phyloP scores from a whole-genome alignment of 2,888 invertebrate genomes.

The Hipparchia sbordonii region DNA sequence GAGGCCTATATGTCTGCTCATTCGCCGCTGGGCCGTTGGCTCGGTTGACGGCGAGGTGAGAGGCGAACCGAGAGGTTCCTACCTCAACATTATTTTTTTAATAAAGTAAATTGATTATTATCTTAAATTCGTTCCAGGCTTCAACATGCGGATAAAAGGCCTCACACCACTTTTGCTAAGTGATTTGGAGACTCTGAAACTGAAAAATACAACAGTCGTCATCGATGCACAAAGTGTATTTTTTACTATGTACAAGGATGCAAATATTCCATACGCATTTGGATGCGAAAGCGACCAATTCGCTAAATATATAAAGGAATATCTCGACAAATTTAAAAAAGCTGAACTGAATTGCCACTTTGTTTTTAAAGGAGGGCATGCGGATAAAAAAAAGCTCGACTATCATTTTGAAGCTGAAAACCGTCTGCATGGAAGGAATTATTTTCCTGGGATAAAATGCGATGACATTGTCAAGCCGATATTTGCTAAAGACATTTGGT shows the following conservation, averaged over 20 bases:
- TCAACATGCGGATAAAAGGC: slow-evolving; percentile 38
- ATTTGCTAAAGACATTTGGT: slow-evolving; percentile 46
- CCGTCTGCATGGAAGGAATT: slow-evolving; percentile 6
- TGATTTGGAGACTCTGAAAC: slow-evolving; percentile 7
- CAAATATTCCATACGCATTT: slow-evolving; percentile 39
- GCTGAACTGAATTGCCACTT: slow-evolving; percentile 53
- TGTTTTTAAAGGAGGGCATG: slow-evolving; percentile 52
- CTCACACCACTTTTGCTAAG: slow-evolving; percentile 19
- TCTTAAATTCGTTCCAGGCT: neutral
- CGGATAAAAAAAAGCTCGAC: slow-evolving; percentile 39
- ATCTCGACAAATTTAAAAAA: slow-evolving; percentile 47
- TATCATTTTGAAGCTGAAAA: slow-evolving; percentile 9
- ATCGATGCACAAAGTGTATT: slow-evolving; percentile 55
- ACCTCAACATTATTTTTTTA: neutral
- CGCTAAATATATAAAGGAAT: slow-evolving; percentile 44
- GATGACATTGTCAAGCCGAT: slow-evolving; percentile 40
- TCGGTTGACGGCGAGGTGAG: too few relatives aligned
- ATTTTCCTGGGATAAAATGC: neutral
- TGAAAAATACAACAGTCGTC: slow-evolving; percentile 50
- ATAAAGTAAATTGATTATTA: neutral
- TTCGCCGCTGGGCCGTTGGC: too few relatives aligned
- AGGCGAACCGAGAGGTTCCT: too few relatives aligned
- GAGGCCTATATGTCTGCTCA: too few relatives aligned
- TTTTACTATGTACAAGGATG: slow-evolving; percentile 43
- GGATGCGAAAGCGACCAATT: slow-evolving; percentile 53